Evolutionary conservation across 1,140 invertebrate genomes (phyloP), one percentile per base, ranked within the genome.

Genomic region (Saxidomus purpurata): DNA sequence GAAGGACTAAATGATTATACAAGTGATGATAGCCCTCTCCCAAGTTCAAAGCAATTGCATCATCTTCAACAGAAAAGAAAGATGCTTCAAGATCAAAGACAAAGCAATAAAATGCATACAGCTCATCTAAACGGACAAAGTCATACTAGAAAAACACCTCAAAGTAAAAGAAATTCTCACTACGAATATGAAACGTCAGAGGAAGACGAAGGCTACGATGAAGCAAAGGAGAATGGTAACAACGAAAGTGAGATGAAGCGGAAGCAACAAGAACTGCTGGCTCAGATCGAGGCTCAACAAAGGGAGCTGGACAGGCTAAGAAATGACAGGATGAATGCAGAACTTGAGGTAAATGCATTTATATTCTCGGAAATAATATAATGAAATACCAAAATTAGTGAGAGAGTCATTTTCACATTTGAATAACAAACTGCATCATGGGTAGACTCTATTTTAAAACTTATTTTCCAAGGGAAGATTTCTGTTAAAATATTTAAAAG

Each of bases 211-310:
- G 82, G 74, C 22, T 80, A 52, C 47, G 81, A 85, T 61, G 87
- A 81, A 31, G 38, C 40, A n/a, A 80, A 49, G 31, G 28, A 86
- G 6, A 25, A 36, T 52, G 74, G 43, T 25, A 40, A n/a, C 22
- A 71, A 40, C 0, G 43, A 85, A 9, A 74, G 81, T 31, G 74
- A 80, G 55, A 67, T 90, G 22, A 80, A 85, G 31, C 47, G 34
- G 74, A 90, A 90, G 59, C 89, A 90, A 40, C 55, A 90, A n/a
- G 89, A 90, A 59, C 43, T 90, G 31, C 13, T 90, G 76, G 82
- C 71, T 40, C 67, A 86, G 76, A 85, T 90, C 1, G 89, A 71
- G 38, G 25, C 63, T 11, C 89, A 86, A 25, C 82, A 90, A 34
- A 36, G 31, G 15, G 89, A 90, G 49, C 40, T 90, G 43, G 82